Evolutionary conservation across 2,113 vertebrate genomes (phyloP).

Genomic region (Lasiurus borealis): DNA sequence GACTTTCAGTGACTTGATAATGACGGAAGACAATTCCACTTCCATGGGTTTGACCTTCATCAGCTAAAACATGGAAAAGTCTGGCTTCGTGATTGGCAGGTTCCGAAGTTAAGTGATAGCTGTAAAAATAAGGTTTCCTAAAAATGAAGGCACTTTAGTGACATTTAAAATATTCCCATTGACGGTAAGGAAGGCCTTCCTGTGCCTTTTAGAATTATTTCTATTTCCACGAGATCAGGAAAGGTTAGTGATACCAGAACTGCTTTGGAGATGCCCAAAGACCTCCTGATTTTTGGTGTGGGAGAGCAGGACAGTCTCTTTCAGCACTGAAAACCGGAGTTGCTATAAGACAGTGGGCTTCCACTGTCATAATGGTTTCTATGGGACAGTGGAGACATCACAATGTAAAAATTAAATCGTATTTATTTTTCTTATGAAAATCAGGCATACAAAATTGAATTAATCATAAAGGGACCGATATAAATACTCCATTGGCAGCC

Average conservation of each 20-base stretch:
- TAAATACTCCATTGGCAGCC: not conserved
- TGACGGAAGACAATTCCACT: not conserved
- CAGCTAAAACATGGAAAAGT: not conserved
- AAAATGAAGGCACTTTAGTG: not conserved
- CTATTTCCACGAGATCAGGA: not conserved
- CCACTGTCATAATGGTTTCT: not conserved
- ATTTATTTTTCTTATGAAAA: constrained; percentile 25
- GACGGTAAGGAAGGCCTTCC: not conserved
- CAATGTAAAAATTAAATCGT: not conserved
- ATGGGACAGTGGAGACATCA: not conserved
- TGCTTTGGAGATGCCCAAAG: not conserved
- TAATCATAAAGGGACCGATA: not conserved
- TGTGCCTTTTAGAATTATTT: not conserved
- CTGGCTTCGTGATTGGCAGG: not conserved
- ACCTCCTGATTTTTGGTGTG: not conserved
- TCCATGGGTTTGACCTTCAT: not conserved
- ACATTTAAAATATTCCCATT: not conserved
- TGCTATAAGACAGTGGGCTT: not conserved
- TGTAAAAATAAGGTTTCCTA: constrained; percentile 45
- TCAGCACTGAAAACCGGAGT: not conserved
- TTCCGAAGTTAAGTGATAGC: not conserved
- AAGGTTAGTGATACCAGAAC: not conserved
- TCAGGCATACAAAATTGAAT: not conserved
- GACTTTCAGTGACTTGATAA: not conserved
- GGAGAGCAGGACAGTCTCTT: not conserved